Percentiles rank a stretch among this genome's conserved stretches.
Evolutionary conservation across 1,140 invertebrate species (phyloP).

Genomic region (Eupeodes corollae): DNA sequence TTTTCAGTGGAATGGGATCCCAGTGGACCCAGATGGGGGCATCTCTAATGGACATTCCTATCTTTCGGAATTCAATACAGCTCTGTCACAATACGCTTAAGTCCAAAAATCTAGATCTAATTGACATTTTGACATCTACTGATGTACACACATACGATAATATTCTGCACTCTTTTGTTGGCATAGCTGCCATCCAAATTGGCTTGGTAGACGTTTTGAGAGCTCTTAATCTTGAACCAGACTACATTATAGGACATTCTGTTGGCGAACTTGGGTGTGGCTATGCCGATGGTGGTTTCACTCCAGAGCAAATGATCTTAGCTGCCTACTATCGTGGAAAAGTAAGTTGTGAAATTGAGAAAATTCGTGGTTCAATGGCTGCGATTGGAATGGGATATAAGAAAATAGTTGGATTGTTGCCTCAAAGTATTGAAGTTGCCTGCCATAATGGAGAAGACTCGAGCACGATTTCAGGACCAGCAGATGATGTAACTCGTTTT

Average conservation of each 20-base stretch:
- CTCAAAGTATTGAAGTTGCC: constrained; percentile 61
- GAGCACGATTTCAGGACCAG: constrained; percentile 76
- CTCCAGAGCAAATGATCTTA: constrained; percentile 70
- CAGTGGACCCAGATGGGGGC: constrained; percentile 79
- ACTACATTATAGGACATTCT: constrained; percentile 82
- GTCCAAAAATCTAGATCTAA: constrained; percentile 65
- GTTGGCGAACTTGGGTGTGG: constrained; percentile 80
- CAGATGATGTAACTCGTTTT: constrained; percentile 55
- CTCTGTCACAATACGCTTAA: constrained; percentile 59
- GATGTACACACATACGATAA: constrained; percentile 68
- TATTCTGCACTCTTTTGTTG: constrained; percentile 78
- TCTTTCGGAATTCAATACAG: constrained; percentile 61
- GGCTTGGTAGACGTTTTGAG: constrained; percentile 68
- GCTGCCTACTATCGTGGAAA: constrained; percentile 75
- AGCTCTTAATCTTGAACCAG: constrained; percentile 58
- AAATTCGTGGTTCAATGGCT: constrained; percentile 74
- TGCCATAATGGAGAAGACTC: constrained; percentile 78
- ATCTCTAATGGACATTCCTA: constrained; percentile 49
- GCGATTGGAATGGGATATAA: constrained; percentile 58
- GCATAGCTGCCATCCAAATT: constrained; percentile 81
- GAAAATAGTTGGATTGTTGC: constrained; percentile 47
- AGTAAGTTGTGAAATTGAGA: constrained; percentile 66
- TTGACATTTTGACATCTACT: constrained; percentile 62
- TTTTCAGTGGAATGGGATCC: constrained; percentile 85
- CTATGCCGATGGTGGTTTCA: constrained; percentile 78